Percentiles rank a stretch among this genome's conserved stretches.
These are phyloP conservation scores for Alauda arvensis DNA, from an alignment of 2,797 vertebrate species.

Conservation along the genomic window DNA sequence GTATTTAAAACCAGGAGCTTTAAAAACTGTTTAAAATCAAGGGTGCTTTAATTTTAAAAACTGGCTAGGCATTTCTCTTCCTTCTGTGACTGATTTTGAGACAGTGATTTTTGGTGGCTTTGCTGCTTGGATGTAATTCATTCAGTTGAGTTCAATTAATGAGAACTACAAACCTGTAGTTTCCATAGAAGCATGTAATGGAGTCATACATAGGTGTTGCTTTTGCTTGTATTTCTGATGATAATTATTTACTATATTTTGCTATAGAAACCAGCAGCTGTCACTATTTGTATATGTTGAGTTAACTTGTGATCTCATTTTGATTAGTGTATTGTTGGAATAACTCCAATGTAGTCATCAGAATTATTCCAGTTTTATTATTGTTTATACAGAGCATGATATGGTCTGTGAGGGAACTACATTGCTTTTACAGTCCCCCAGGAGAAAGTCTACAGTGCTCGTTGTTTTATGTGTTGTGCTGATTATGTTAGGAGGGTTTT, in stretches of 20 bases:
- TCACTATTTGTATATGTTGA: conserved; percentile 24
- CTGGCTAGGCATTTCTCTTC: not conserved
- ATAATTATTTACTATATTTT: conserved; percentile 36
- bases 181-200: not conserved
- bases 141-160: not conserved
- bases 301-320: conserved; percentile 54
- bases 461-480: conserved; percentile 7
- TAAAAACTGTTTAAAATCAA: not conserved
- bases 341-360: conserved; percentile 21
- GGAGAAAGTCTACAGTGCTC: not conserved
- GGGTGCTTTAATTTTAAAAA: not conserved
- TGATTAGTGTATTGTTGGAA: conserved; percentile 30
- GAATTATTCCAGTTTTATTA: conserved; percentile 28
- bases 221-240: conserved; percentile 26
- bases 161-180: not conserved
- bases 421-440: not conserved
- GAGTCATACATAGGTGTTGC: conserved; percentile 5
- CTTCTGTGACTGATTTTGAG: not conserved
- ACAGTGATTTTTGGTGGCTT: not conserved
- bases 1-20: rapidly evolving
- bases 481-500: not conserved
- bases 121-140: not conserved
- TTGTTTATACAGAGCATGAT: not conserved
- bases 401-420: not conserved
- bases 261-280: conserved; percentile 56